Evolutionary conservation across 2,888 invertebrate genomes (phyloP).

Genomic region (Plebejus anna): DNA sequence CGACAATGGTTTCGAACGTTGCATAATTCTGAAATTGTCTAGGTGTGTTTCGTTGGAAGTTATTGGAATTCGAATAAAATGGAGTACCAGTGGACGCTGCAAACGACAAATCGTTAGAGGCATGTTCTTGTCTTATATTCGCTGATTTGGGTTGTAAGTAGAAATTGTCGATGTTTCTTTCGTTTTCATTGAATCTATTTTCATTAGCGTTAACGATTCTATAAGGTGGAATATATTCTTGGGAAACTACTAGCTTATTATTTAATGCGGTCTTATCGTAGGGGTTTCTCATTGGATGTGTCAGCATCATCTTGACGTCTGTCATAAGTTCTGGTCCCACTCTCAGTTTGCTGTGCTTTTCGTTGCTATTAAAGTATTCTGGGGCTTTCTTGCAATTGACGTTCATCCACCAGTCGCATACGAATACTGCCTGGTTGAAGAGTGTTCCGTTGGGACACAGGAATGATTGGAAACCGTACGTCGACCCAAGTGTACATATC

Average conservation of each 20-base stretch:
- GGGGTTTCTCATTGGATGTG: slow-evolving; percentile 70
- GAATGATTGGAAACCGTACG: slow-evolving; percentile 80
- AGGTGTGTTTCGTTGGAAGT: not conserved
- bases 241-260: slow-evolving; percentile 63
- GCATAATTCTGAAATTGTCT: slow-evolving; percentile 9
- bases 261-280: slow-evolving; percentile 58
- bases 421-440: slow-evolving; percentile 83
- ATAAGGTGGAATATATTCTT: slow-evolving; percentile 67
- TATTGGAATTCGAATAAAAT: slow-evolving; percentile 51
- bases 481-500: slow-evolving; percentile 80
- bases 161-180: slow-evolving; percentile 54
- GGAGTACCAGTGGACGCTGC: slow-evolving; percentile 64
- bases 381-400: slow-evolving; percentile 78
- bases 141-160: slow-evolving; percentile 59
- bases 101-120: slow-evolving; percentile 49
- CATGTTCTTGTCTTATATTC: slow-evolving; percentile 50
- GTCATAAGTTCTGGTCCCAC: slow-evolving; percentile 78
- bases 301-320: slow-evolving; percentile 79
- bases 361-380: slow-evolving; percentile 61
- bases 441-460: slow-evolving; percentile 84
- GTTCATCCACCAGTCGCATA: slow-evolving; percentile 86
- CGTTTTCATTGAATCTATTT: slow-evolving; percentile 53
- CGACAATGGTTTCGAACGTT: not conserved
- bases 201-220: slow-evolving; percentile 65
- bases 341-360: slow-evolving; percentile 68